phyloP scores from a whole-genome alignment of 2,888 invertebrate genomes.

The Lathronympha strigana region DNA sequence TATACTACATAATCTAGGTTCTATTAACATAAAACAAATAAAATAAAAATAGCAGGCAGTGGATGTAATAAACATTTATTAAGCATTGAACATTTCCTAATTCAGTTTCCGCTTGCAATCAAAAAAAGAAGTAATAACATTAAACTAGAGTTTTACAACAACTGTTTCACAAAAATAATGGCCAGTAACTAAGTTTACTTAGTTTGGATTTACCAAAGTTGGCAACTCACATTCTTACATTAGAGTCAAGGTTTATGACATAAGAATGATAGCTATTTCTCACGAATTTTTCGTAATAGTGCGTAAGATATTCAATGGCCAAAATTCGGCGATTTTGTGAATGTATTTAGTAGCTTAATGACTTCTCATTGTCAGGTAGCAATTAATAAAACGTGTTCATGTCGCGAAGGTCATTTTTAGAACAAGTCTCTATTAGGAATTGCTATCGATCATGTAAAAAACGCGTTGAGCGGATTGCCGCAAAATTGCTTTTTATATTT shows the following conservation, averaged over 20 bases:
- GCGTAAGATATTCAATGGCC: conserved; percentile 32
- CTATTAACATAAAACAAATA: not conserved
- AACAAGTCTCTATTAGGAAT: conserved; percentile 20
- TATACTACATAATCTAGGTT: not conserved
- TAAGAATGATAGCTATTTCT: conserved; percentile 45
- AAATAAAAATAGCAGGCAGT: conserved; percentile 6
- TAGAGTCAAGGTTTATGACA: conserved; percentile 56
- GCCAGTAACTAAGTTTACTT: conserved; percentile 11
- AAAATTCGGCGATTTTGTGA: conserved; percentile 17
- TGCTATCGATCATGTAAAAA: conserved; percentile 15
- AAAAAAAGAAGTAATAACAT: conserved; percentile 17
- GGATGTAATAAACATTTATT: conserved; percentile 31
- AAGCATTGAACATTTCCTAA: conserved; percentile 34
- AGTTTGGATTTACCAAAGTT: conserved; percentile 24
- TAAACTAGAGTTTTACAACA: conserved; percentile 23
- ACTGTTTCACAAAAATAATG: no score
- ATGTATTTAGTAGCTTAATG: conserved; percentile 29
- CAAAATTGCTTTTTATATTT: not conserved
- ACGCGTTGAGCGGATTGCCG: not conserved
- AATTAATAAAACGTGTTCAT: conserved; percentile 31
- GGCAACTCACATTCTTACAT: conserved; percentile 30
- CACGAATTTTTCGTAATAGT: conserved; percentile 39
- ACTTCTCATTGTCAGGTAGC: conserved; percentile 21
- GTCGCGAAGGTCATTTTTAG: conserved; percentile 25
- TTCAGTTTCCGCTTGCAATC: conserved; percentile 12